Percentiles rank a stretch among this genome's conserved stretches.
These are phyloP conservation scores for Laticauda laticaudata DNA, from an alignment of 2,113 vertebrate species.

Conservation along the genomic window DNA sequence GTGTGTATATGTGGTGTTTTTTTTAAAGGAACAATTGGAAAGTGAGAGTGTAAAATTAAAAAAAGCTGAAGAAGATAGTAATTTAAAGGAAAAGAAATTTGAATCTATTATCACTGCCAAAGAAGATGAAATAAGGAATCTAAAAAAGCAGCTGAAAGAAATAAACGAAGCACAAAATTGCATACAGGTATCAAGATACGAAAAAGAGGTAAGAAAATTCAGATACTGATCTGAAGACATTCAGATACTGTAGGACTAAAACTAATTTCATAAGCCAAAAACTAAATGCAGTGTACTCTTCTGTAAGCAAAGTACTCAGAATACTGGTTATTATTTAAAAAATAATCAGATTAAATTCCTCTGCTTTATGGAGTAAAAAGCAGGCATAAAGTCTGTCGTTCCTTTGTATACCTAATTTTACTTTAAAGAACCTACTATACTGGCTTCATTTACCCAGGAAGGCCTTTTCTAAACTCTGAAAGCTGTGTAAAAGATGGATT, in stretches of 20 bases:
- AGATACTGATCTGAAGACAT: slow-evolving; percentile 6
- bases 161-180: slow-evolving; percentile 51
- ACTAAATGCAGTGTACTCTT: neutral
- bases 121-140: slow-evolving; percentile 64
- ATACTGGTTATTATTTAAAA: neutral
- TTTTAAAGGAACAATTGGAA: slow-evolving; percentile 64
- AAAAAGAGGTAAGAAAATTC: slow-evolving; percentile 59
- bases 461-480: neutral
- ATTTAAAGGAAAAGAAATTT: slow-evolving; percentile 66
- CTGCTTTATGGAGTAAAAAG: neutral
- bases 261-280: neutral
- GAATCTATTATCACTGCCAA: slow-evolving; percentile 61
- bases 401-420: neutral
- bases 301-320: neutral
- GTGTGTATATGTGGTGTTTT: neutral
- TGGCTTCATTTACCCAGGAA: neutral
- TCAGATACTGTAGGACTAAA: neutral
- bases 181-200: slow-evolving; percentile 26
- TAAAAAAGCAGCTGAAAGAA: slow-evolving; percentile 67
- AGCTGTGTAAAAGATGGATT: neutral
- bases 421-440: neutral
- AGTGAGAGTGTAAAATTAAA: slow-evolving; percentile 62
- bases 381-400: slow-evolving; percentile 4
- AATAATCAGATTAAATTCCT: neutral
- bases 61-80: slow-evolving; percentile 60